Conservation (phyloP, 2,888 invertebrate genomes). For the Drosophila mimica region DNA sequence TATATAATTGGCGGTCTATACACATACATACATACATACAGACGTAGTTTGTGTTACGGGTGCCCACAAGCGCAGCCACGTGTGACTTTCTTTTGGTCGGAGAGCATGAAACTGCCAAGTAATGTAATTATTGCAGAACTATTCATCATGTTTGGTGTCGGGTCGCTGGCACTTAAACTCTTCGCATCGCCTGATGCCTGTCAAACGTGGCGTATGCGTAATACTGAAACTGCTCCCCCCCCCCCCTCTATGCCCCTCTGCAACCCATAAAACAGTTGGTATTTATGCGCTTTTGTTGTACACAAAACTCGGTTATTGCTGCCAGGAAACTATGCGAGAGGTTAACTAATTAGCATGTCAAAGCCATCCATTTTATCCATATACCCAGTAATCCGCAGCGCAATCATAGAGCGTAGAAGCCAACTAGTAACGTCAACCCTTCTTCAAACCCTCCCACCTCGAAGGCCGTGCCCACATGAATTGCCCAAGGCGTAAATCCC, state of each 20-base stretch:
- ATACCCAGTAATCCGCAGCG: constrained; percentile 38
- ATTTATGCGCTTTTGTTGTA: constrained; percentile 46
- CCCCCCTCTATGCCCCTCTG: constrained; percentile 1
- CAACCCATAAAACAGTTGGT: constrained; percentile 14
- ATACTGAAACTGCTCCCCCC: constrained; percentile 2
- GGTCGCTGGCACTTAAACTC: constrained; percentile 57
- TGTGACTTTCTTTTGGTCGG: constrained; percentile 69
- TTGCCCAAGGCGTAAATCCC: constrained; percentile 63
- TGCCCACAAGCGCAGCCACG: constrained; percentile 60
- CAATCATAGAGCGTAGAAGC: constrained; percentile 23
- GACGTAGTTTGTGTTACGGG: neutral
- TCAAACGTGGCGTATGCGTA: constrained; percentile 54
- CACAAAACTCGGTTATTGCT: constrained; percentile 20
- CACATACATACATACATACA: neutral
- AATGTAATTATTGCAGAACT: constrained; percentile 78
- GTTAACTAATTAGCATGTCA: constrained; percentile 79
- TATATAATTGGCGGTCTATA: neutral
- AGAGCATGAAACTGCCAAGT: constrained; percentile 71
- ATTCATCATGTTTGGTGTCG: constrained; percentile 76
- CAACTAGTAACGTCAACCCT: neutral
- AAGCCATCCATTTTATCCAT: constrained; percentile 72
- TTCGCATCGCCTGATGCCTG: constrained; percentile 43
- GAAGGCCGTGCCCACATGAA: constrained; percentile 10
- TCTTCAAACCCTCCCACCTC: neutral
- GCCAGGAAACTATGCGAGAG: constrained; percentile 44